phyloP scores from a whole-genome alignment of 2,113 vertebrate species.

The Synodontis membranacea region DNA sequence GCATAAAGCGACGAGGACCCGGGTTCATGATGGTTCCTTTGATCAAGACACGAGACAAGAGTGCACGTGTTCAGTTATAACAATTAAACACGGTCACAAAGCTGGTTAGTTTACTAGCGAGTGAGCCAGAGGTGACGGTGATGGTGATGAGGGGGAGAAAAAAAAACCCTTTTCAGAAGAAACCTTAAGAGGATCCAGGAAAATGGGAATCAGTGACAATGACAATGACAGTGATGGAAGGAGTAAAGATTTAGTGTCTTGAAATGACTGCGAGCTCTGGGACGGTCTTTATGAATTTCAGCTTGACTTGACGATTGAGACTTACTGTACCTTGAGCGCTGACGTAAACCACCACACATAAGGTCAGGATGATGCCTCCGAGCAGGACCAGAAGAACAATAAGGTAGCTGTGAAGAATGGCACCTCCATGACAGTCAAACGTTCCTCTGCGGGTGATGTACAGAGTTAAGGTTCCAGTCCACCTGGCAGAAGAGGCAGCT shows the following conservation, averaged over 20 bases:
- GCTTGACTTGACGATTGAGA: background rate
- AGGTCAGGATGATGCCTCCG: constrained; percentile 77
- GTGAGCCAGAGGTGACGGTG: background rate
- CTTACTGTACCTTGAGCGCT: constrained; percentile 94
- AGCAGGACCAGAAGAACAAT: constrained; percentile 83
- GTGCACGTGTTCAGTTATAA: background rate
- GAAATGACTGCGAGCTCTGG: background rate
- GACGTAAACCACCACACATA: constrained; percentile 83
- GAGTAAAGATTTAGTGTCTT: background rate
- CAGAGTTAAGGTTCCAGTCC: constrained; percentile 82
- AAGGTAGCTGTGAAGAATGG: constrained; percentile 82
- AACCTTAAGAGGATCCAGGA: background rate
- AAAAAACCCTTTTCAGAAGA: background rate
- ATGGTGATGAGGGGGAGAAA: background rate
- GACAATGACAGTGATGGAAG: too few relatives aligned
- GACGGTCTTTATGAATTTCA: background rate
- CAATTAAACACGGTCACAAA: background rate
- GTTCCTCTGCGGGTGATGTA: constrained; percentile 78
- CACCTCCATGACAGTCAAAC: constrained; percentile 80
- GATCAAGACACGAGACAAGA: background rate
- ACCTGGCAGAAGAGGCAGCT: constrained; percentile 70
- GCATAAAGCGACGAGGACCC: constrained; percentile 86
- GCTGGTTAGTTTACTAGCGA: background rate
- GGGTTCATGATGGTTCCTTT: constrained; percentile 93
- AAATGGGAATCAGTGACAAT: too few relatives aligned